phyloP scores from a whole-genome alignment of 2,888 invertebrate species.

The Mantis religiosa region DNA sequence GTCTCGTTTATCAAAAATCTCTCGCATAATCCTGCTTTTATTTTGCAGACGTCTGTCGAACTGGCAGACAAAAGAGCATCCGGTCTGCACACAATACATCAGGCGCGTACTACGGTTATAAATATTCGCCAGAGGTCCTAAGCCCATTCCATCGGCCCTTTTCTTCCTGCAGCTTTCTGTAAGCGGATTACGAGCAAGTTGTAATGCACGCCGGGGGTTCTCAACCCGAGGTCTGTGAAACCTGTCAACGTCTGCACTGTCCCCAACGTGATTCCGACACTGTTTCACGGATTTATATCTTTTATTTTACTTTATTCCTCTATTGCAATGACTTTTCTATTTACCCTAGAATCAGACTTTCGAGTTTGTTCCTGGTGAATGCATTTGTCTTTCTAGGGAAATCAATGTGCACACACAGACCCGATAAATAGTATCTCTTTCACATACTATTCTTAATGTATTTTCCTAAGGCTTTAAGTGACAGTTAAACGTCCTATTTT shows the following conservation, averaged over 20 bases:
- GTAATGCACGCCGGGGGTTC: neutral
- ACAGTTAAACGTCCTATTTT: no score
- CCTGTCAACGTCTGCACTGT: neutral
- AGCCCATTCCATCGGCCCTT: neutral
- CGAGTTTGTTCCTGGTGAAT: no score
- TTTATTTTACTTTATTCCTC: no score
- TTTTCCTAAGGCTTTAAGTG: no score
- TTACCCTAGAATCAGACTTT: no score
- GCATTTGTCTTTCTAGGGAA: no score
- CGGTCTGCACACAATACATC: neutral
- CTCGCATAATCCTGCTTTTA: neutral
- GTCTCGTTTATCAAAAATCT: neutral
- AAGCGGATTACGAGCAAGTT: neutral
- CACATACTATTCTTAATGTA: no score
- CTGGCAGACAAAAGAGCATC: neutral
- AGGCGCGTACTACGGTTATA: neutral
- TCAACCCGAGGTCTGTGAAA: neutral
- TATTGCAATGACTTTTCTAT: no score
- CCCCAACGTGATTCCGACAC: no score
- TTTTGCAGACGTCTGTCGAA: neutral
- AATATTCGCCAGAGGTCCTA: neutral
- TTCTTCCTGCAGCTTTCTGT: neutral
- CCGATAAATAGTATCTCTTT: no score
- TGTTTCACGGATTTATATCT: no score
- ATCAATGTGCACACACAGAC: no score